These are phyloP conservation scores for Lissonota sp. DNA, from an alignment of 2,888 invertebrate genomes.

Conservation along the genomic window DNA sequence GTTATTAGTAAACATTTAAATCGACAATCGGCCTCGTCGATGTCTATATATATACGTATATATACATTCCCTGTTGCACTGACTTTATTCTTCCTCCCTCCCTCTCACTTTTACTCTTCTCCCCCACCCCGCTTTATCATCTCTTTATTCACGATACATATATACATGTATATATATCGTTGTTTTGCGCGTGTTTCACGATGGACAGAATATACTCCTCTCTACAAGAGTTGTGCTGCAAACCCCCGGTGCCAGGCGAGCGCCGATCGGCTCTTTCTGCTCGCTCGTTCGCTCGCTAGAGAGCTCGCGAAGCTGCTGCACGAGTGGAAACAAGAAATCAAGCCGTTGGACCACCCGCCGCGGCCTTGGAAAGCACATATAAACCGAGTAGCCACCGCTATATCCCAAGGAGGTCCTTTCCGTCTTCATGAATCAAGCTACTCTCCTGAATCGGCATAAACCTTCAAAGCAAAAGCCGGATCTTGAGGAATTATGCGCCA, in stretches of 20 bases:
- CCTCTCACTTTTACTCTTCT: slow-evolving; percentile 62
- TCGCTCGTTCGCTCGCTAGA: slow-evolving; percentile 31
- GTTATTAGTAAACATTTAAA: slow-evolving; percentile 84
- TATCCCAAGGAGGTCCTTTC: slow-evolving; percentile 83
- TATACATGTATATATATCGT: slow-evolving; percentile 33
- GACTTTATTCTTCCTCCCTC: slow-evolving; percentile 58
- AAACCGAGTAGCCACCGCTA: slow-evolving; percentile 73
- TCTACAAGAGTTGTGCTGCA: slow-evolving; percentile 50
- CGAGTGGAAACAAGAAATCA: slow-evolving; percentile 83
- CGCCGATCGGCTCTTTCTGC: background rate
- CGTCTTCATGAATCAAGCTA: slow-evolving; percentile 84
- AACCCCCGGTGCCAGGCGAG: no score
- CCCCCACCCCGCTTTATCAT: slow-evolving; percentile 60
- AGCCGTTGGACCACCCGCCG: slow-evolving; percentile 83
- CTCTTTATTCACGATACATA: slow-evolving; percentile 59
- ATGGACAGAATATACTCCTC: slow-evolving; percentile 18
- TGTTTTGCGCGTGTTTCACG: slow-evolving; percentile 42
- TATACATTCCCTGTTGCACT: slow-evolving; percentile 24
- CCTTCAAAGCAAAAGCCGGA: slow-evolving; percentile 74
- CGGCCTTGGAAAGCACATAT: slow-evolving; percentile 76
- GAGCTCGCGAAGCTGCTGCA: slow-evolving; percentile 55
- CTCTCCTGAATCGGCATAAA: slow-evolving; percentile 82
- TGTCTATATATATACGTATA: slow-evolving; percentile 19
- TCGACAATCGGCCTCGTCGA: slow-evolving; percentile 80
- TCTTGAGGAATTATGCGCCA: slow-evolving; percentile 66